Conservation (phyloP, 2,113 vertebrate species). For the Onychostoma macrolepis region DNA sequence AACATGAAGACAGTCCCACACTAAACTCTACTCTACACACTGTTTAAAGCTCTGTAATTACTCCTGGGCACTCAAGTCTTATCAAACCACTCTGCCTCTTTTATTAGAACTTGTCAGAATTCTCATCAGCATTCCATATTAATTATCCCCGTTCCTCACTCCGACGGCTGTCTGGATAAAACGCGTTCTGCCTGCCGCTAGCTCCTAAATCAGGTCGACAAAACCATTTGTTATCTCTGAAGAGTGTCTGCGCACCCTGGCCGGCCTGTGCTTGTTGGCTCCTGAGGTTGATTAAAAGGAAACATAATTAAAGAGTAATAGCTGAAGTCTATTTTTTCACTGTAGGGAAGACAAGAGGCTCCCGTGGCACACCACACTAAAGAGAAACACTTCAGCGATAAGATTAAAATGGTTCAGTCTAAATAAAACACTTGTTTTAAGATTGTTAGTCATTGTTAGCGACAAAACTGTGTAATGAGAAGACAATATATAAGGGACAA, state of each 20-base stretch:
- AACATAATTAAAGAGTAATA: slow-evolving; percentile 37
- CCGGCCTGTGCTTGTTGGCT: slow-evolving; percentile 8
- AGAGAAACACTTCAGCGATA: neutral
- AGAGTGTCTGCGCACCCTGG: slow-evolving; percentile 3
- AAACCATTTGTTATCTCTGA: slow-evolving; percentile 22
- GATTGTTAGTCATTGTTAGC: neutral
- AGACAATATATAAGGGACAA: neutral
- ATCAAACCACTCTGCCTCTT: slow-evolving; percentile 40
- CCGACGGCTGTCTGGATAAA: slow-evolving; percentile 12
- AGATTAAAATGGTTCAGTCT: slow-evolving; percentile 4
- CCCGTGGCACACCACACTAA: neutral
- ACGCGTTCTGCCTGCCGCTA: neutral
- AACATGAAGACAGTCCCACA: slow-evolving; percentile 34
- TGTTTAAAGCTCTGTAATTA: slow-evolving; percentile 38
- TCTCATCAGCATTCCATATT: slow-evolving; percentile 51
- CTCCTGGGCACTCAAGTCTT: slow-evolving; percentile 33
- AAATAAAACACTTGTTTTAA: slow-evolving; percentile 14
- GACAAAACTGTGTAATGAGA: neutral
- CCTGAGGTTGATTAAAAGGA: slow-evolving; percentile 37
- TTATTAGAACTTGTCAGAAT: slow-evolving; percentile 46
- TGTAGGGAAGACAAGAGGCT: neutral
- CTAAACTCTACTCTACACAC: slow-evolving; percentile 7
- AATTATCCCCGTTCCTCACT: slow-evolving; percentile 45
- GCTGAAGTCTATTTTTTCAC: slow-evolving; percentile 18
- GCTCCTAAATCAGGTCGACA: slow-evolving; percentile 12